A percentile compares a stretch with the other conserved stretches of the same genome.
Evolutionary conservation across 2,888 invertebrate species (phyloP).

Genomic region (Stenurella melanura): DNA sequence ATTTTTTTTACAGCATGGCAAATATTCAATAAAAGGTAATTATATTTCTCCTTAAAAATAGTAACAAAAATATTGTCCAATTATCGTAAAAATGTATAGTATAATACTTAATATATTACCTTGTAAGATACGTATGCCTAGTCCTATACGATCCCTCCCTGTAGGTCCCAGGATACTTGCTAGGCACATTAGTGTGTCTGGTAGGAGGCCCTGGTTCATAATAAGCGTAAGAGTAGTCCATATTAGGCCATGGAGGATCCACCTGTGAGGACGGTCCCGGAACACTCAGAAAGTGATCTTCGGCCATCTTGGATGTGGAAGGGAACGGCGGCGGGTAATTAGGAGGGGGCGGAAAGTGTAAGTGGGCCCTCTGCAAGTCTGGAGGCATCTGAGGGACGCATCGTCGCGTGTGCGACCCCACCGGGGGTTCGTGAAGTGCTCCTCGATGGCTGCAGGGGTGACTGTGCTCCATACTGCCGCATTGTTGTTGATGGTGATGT

Average conservation of each 20-base stretch:
- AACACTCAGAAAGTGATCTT: slow-evolving; percentile 65
- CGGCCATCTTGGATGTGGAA: slow-evolving; percentile 68
- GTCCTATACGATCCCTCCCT: slow-evolving; percentile 69
- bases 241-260: slow-evolving; percentile 66
- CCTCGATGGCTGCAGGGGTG: slow-evolving; percentile 48
- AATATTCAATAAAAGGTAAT: too few relatives aligned
- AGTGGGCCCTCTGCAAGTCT: slow-evolving; percentile 73
- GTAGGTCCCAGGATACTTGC: slow-evolving; percentile 65
- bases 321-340: slow-evolving; percentile 84
- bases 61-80: too few relatives aligned
- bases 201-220: slow-evolving; percentile 83
- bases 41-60: too few relatives aligned
- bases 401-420: slow-evolving; percentile 46
- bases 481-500: slow-evolving; percentile 64
- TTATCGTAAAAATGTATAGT: too few relatives aligned
- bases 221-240: slow-evolving; percentile 89
- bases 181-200: slow-evolving; percentile 80
- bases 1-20: too few relatives aligned
- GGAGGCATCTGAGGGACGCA: slow-evolving; percentile 54
- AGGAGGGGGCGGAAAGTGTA: slow-evolving; percentile 86
- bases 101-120: slow-evolving; percentile 52
- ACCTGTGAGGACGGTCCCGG: slow-evolving; percentile 65
- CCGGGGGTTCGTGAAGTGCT: slow-evolving; percentile 47
- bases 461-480: slow-evolving; percentile 64
- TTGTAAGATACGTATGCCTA: slow-evolving; percentile 69